Base-by-base conservation (phyloP, 2,888 invertebrate genomes). In the Sesamia inferens region DNA sequence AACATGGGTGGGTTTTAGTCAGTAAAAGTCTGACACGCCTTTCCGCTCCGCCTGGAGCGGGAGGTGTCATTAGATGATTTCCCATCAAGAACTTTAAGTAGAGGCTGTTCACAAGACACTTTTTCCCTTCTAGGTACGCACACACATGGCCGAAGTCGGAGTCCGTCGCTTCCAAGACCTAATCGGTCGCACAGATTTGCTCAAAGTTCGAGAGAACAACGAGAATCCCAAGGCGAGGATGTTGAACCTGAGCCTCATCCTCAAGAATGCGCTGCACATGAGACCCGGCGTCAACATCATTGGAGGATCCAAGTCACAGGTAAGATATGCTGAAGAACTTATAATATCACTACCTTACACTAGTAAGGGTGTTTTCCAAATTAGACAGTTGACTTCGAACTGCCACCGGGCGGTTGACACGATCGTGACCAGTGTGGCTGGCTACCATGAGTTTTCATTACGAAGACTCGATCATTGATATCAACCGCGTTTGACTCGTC, bases 131-230 rank as follows among this genome's bases (percentile, higher is more conserved):
- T 16, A 65, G 98, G 98, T 99, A 16, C 98, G 99, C 64, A 96
- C 97, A 74, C 97, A 98, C 90, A 99, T 99, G 99, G 98, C 99
- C 1, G 97, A 97, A 69, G 96, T 99, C 80, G 99, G 99, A 7
- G 97, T 99, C 59, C 96, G 98, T 19, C 97, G 97, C 81, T 98
- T 99, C 97, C 98, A 99, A 92, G 99, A 99, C 86, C 96, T 99
- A 71, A 97, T 99, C 86, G 99, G 99, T 0, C 97, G 99, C 70
- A 99, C 99, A 0, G 99, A 99, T 94, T 94, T 99, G 42, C 96
- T 99, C 47, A 97, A 97, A 91, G 97, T 98, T 14, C 97, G 97
- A 24, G 98, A 98, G 81, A 96, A 97, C 77, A 97, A 97, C 48
- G 95, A 97, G 14, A 97, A 97, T 88, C 97, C 97, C 2, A 99